Conservation (phyloP, 2,113 vertebrate genomes). For the Oenanthe oenanthe region DNA sequence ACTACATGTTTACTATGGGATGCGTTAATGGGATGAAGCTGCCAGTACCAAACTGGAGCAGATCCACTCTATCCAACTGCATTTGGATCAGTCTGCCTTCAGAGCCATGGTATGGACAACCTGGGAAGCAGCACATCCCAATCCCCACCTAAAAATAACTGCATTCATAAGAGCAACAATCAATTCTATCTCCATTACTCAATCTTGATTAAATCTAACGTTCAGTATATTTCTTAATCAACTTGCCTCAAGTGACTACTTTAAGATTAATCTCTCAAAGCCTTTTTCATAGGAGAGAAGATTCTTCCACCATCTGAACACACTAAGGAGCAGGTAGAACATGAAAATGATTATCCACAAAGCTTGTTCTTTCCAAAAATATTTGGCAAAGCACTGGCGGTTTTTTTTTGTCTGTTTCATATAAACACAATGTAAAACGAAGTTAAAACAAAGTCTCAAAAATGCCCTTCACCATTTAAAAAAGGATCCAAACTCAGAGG, state of each 20-base stretch:
- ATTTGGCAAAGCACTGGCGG: neutral
- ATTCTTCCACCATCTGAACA: neutral
- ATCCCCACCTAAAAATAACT: neutral
- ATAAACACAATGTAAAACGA: neutral
- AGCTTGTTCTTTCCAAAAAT: conserved; percentile 13
- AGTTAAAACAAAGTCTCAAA: conserved; percentile 4
- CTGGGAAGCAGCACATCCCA: neutral
- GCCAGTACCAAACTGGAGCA: neutral
- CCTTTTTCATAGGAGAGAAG: neutral
- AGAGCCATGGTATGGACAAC: neutral
- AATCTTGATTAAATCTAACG: conserved; percentile 19
- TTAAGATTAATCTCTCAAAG: conserved; percentile 6
- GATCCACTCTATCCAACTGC: fast-evolving
- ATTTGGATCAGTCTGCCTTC: neutral
- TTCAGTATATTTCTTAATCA: conserved; percentile 19
- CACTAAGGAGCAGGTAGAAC: conserved; percentile 13
- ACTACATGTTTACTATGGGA: fast-evolving
- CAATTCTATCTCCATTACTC: conserved; percentile 22
- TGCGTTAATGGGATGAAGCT: neutral
- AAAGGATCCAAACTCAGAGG: neutral
- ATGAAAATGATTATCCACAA: neutral
- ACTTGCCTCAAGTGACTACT: neutral
- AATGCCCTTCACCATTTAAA: conserved; percentile 25
- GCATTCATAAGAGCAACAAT: neutral
- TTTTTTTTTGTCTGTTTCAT: neutral